Evolutionary conservation across 2,797 vertebrate species (phyloP), one percentile per base, ranked within the genome.

Genomic region (Danio kyathit): DNA sequence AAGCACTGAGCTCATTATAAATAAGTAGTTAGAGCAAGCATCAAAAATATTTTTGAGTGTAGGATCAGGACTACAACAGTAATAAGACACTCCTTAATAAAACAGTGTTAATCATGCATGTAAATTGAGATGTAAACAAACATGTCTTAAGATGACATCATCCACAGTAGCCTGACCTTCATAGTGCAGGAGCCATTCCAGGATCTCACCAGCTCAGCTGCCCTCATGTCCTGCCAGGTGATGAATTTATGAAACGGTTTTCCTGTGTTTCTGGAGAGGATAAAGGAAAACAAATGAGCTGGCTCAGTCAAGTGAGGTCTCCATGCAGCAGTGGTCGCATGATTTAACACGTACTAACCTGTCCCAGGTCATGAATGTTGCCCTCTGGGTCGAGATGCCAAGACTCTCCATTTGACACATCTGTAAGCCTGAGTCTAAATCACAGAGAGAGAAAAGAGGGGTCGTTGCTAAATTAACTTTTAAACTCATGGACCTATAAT

Each of bases 231-330:
- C 94, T 97, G 97, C 97, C 98, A 99, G 84, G 93, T 97, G 92
- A 99, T 97, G 80, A 99, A 98, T 89, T 99, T 99, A 90, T 99
- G 98, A 87, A 98, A 99, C 54, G 96, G 95, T 84, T 92, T 91
- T 74, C 97, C 97, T 1, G 96, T 98, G 84, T 82, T 94, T 91
- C 98, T 99, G 91, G 81, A 72, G 16, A 48, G 13, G 17, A 79
- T 12, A 41, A 76, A 0, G 72, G 1, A 78, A 49, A 65, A 38
- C 0, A 65, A 11, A 17, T 3, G 16, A 52, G 38, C 40, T 44
- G 46, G 48, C 52, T 57, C 1, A 1, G 8, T 59, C 43, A 5
- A 69, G 5, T 0, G 2, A 40, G 29, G 16, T 73, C 13, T 51
- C 5, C 57, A 16, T 11, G 1, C n/a, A 41, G n/a, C 17, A 48